Evolutionary conservation across 2,113 vertebrate genomes (phyloP), one percentile per base, ranked within the genome.

Genomic region (Pyxicephalus adspersus): DNA sequence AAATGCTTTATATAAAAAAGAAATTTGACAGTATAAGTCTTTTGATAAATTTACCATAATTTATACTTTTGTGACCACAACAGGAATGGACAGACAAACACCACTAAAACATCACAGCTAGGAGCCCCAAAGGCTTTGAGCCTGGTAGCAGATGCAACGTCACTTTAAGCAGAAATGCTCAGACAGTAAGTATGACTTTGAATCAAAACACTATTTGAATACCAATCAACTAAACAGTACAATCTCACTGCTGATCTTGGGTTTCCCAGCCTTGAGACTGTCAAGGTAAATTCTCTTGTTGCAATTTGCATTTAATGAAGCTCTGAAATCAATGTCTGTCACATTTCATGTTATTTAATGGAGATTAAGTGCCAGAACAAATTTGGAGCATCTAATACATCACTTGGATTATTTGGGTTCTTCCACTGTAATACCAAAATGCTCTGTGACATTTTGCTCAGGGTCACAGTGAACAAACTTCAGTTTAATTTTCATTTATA

Each of bases 371-470:
- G 54, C 72, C 83, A 77, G 79, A 81, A 79, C 75, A 77, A 19
- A n/a, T 38, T 25, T 84, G 38, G 77, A 81, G 22, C 19, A 80
- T 86, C 67, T 84, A 81, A 87, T 87, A 73, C 25, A 83, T 83
- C 3, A 80, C 45, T 75, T 76, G 73, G 89, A 88, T 92, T 92
- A 87, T 87, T 83, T 45, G 71, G 90, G 91, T 92, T 64, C 11
- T 92, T 91, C 86, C 84, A 90, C 90, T 84, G 89, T 19, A 34
- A 91, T 90, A 87, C 61, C 81, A 23, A 45, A 84, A 34, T 83
- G 81, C 26, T 63, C 82, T 75, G 58, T 77, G 86, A 84, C 87
- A 84, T 76, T 87, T 81, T 83, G 61, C 85, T 93, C 90, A 93
- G 85, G 90, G 91, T 86, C 89, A 87, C 26, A 0, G 81, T 20